phyloP scores from a whole-genome alignment of 2,113 vertebrate species.

The Hylia prasina region DNA sequence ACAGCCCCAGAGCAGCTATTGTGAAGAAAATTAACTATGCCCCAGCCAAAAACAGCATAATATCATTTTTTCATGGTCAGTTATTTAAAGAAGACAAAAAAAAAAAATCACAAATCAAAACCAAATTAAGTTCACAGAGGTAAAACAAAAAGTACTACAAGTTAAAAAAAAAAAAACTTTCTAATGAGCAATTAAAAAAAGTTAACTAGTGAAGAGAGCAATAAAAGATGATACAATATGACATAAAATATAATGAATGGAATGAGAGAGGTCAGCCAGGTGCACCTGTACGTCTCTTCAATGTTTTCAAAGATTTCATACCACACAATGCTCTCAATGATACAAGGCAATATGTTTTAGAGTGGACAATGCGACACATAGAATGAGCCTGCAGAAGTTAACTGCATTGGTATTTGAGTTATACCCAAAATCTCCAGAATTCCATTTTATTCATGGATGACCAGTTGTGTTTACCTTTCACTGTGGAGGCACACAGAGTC shows the following conservation, averaged over 20 bases:
- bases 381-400: neutral
- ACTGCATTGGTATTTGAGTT: neutral
- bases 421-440: neutral
- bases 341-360: neutral
- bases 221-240: neutral
- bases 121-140: neutral
- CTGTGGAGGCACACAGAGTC: neutral
- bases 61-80: neutral
- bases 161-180: neutral
- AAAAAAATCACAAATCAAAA: neutral
- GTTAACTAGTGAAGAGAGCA: neutral
- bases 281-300: neutral
- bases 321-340: neutral
- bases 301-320: neutral
- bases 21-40: neutral
- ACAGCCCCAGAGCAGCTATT: neutral
- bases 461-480: neutral
- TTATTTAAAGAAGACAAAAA: neutral
- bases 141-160: neutral
- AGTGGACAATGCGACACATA: neutral
- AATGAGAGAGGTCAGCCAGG: neutral
- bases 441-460: neutral
- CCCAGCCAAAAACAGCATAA: neutral
- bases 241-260: neutral
- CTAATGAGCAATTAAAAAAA: slow-evolving; percentile 18